Evolutionary conservation across 2,888 invertebrate genomes (phyloP).

Genomic region (Galeruca laticollis): DNA sequence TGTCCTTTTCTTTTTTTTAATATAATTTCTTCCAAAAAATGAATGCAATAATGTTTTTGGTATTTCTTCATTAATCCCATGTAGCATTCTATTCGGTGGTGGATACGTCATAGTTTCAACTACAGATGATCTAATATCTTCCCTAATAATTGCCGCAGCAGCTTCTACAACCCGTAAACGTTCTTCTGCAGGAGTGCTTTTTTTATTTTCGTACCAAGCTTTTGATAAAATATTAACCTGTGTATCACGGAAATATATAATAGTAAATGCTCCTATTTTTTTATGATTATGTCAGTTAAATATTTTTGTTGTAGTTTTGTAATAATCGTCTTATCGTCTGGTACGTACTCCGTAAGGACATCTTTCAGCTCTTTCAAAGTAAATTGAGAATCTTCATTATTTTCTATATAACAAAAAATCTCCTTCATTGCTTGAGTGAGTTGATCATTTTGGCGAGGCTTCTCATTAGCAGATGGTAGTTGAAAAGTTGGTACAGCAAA

Average conservation of each 20-base stretch:
- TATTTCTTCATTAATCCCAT: conserved; percentile 48
- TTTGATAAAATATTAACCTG: conserved; percentile 39
- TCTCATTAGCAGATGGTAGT: conserved; percentile 5
- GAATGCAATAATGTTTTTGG: conserved; percentile 57
- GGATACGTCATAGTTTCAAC: conserved; percentile 34
- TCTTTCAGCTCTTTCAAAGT: conserved; percentile 56
- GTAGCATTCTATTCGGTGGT: conserved; percentile 55
- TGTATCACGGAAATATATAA: conserved; percentile 59
- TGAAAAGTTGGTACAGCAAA: conserved; percentile 41
- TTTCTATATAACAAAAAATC: no score
- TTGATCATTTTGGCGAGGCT: no score
- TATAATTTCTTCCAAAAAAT: conserved; percentile 57
- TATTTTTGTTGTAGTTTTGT: no score
- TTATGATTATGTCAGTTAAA: no score
- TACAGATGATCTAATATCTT: conserved; percentile 60
- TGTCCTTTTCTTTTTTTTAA: conserved; percentile 47
- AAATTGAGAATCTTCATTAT: no score
- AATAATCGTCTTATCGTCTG: no score
- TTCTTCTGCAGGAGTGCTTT: conserved; percentile 54
- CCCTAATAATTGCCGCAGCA: conserved; percentile 57
- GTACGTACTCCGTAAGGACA: conserved; percentile 54
- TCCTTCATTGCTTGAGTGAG: no score
- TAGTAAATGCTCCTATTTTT: conserved; percentile 54
- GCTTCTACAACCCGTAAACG: conserved; percentile 57
- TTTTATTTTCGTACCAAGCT: conserved; percentile 29